These are phyloP conservation scores for Hydrotaea diabolus DNA, from an alignment of 2,888 invertebrate species.

Conservation along the genomic window DNA sequence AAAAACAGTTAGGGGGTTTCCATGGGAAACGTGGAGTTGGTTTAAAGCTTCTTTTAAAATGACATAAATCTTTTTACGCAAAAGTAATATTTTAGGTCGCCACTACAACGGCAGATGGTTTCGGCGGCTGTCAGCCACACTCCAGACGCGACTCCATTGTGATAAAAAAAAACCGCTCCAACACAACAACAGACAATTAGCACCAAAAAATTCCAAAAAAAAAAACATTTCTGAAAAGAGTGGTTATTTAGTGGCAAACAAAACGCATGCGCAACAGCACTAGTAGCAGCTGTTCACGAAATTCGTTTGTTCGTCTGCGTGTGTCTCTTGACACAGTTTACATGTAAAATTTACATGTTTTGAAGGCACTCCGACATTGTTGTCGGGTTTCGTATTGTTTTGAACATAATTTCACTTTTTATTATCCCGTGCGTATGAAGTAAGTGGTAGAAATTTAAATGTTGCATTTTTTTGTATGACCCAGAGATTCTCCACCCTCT, in stretches of 20 bases:
- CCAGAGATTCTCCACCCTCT: background rate
- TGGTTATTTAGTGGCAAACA: slow-evolving; percentile 11
- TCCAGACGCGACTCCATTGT: background rate
- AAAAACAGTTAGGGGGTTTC: background rate
- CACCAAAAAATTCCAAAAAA: background rate
- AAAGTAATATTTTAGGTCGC: background rate
- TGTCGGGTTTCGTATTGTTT: background rate
- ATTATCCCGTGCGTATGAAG: background rate
- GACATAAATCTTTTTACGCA: background rate
- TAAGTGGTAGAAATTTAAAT: slow-evolving; percentile 16
- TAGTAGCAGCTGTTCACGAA: slow-evolving; percentile 4
- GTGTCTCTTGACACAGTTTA: slow-evolving; percentile 28
- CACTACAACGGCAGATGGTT: background rate
- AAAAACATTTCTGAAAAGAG: background rate
- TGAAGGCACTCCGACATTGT: background rate
- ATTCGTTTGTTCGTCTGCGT: background rate
- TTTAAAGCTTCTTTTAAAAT: background rate
- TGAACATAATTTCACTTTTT: slow-evolving; percentile 38
- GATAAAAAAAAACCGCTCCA: background rate
- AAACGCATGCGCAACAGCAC: slow-evolving; percentile 2
- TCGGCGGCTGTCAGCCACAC: slow-evolving; percentile 7
- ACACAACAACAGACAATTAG: slow-evolving; percentile 31
- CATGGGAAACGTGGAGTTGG: background rate
- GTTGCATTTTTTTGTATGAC: background rate
- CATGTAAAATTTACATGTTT: slow-evolving; percentile 35